Evolutionary conservation across 2,113 vertebrate species (phyloP), one percentile per base, ranked within the genome.

Genomic region (Hyaena hyaena): DNA sequence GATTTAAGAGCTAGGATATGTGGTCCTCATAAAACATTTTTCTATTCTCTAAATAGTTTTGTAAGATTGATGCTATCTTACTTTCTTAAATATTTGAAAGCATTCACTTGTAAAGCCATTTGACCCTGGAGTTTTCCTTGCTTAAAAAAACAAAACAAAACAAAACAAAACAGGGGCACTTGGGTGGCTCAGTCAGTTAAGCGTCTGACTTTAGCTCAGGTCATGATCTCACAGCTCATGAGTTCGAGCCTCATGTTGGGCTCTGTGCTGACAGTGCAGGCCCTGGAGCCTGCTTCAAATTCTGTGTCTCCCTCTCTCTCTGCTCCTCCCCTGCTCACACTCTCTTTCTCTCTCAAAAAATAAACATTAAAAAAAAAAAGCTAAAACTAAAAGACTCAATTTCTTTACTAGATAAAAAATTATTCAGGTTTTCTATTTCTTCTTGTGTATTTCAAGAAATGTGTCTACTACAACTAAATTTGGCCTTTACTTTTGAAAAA

Each of bases 371-470:
- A 43, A 35, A 4, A 4, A 63, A 63, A 63, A 43, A 23, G 31
- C 16, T 90, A n/a, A 74, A 89, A 48, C 45, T 48, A 48, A 31
- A 76, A 55, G 28, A 68, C 66, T 84, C 61, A 71, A 77, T 84
- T 84, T 90, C 33, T 77, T 68, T 95, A 55, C 15, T 90, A 90
- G 69, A n/a, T 48, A 90, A n/a, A 43, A 31, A 85, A 84, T 31
- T 76, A 69, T 68, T 61, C 45, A 48, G 33, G 77, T 90, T 90
- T 90, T 68, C 93, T 87, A 69, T 69, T 77, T 90, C 76, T 85
- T 83, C 15, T 53, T 85, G 21, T n/a, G 10, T 39, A 45, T 45
- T 90, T 68, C 35, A 90, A 68, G 80, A 77, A 90, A 90, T 79
- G 8, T 93, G 28, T 88, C 68, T 77, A 35, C 77, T 69, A 74